phyloP scores from a whole-genome alignment of 2,888 invertebrate species.

The Prosopocoilus inquinatus region DNA sequence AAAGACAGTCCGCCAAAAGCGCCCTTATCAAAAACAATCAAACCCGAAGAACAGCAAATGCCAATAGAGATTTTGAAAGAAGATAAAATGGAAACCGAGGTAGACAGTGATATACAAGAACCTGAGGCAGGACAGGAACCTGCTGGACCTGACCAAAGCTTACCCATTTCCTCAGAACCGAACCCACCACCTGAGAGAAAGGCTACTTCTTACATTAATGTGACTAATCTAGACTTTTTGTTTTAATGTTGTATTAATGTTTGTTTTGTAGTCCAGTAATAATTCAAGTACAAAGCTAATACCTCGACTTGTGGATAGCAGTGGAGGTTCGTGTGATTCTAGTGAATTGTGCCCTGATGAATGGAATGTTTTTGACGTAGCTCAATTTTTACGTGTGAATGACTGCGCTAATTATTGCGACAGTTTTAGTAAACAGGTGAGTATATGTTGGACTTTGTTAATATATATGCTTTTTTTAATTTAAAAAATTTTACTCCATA shows the following conservation, averaged over 20 bases:
- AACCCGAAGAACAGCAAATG: constrained; percentile 34
- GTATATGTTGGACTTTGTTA: constrained; percentile 4
- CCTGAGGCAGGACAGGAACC: constrained; percentile 58
- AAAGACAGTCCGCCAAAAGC: constrained; percentile 41
- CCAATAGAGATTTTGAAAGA: constrained; percentile 25
- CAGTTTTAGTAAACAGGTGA: constrained; percentile 58
- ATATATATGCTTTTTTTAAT: not conserved
- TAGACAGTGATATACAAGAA: constrained; percentile 50
- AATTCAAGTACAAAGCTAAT: constrained; percentile 58
- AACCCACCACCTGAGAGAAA: constrained; percentile 57
- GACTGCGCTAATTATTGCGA: constrained; percentile 75
- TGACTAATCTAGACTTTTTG: constrained; percentile 37
- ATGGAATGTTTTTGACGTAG: constrained; percentile 86
- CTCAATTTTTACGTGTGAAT: constrained; percentile 85
- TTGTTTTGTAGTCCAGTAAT: constrained; percentile 40
- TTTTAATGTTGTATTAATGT: constrained; percentile 4
- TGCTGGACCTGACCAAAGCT: constrained; percentile 56
- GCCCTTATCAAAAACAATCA: constrained; percentile 37
- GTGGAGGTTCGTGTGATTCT: constrained; percentile 54
- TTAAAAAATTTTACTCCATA: no score
- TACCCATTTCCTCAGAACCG: constrained; percentile 49
- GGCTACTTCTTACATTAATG: constrained; percentile 64
- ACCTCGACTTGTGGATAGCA: constrained; percentile 62
- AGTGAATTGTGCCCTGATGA: constrained; percentile 61
- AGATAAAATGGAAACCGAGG: constrained; percentile 35